Conservation (phyloP, 2,113 vertebrate species). For the Corythornis vintsioides region DNA sequence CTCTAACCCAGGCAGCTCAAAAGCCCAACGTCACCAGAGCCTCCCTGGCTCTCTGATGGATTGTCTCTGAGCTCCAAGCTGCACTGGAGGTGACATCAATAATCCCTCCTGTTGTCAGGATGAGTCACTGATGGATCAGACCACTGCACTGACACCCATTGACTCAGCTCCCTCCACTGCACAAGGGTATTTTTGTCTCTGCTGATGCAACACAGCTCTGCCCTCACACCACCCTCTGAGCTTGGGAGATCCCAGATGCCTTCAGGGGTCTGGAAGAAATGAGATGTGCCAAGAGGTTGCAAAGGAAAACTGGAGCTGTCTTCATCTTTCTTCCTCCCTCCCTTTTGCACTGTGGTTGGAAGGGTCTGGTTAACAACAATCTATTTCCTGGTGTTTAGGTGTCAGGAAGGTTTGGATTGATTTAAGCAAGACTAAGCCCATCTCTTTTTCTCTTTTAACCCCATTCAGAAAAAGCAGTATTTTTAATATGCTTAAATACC, state of each 20-base stretch:
- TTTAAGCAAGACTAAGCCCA: background rate
- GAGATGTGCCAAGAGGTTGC: background rate
- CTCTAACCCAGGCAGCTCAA: background rate
- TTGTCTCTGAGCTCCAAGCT: background rate
- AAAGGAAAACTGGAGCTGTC: background rate
- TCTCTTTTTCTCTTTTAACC: background rate
- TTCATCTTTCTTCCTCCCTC: background rate
- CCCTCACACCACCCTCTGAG: background rate
- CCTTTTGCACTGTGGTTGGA: background rate
- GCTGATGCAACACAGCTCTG: background rate
- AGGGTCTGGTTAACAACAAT: background rate
- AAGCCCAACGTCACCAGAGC: background rate
- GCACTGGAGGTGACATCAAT: background rate
- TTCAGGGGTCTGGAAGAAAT: background rate
- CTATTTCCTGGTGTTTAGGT: background rate
- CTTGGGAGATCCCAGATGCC: background rate
- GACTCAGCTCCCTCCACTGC: slow-evolving; percentile 4
- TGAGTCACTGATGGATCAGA: background rate
- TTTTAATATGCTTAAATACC: background rate
- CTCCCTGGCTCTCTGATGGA: background rate
- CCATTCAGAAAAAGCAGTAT: background rate
- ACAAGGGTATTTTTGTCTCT: background rate
- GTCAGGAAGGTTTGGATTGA: no score
- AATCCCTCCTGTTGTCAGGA: background rate
- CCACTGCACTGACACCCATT: background rate